Evolutionary conservation across 2,797 vertebrate species (phyloP).

Genomic region (Netta rufina): DNA sequence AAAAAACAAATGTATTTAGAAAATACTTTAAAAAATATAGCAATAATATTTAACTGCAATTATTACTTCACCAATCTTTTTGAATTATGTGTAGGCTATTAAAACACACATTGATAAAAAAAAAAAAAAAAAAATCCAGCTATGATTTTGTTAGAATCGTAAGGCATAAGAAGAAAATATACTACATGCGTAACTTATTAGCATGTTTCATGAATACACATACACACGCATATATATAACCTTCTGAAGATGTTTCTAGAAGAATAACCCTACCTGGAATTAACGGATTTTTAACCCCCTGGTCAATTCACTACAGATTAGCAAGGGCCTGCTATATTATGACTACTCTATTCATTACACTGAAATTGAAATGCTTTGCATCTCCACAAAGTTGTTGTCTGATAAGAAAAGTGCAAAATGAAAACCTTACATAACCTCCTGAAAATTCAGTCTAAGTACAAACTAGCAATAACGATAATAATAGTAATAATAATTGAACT

Average conservation of each 20-base stretch:
- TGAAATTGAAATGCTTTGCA: neutral
- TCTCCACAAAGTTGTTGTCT: neutral
- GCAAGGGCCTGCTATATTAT: neutral
- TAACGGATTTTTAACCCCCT: neutral
- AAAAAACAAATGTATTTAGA: neutral
- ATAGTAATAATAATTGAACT: neutral
- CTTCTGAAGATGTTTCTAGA: neutral
- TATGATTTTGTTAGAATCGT: neutral
- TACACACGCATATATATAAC: neutral
- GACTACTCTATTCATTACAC: neutral
- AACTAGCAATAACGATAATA: neutral
- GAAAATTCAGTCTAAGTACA: neutral
- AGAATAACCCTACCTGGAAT: neutral
- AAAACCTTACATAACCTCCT: neutral
- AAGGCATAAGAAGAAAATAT: neutral
- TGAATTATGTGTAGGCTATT: neutral
- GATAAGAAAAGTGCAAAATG: rapidly evolving
- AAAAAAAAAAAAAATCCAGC: neutral
- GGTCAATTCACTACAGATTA: neutral
- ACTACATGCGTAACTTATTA: rapidly evolving
- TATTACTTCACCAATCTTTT: neutral
- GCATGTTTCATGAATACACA: neutral
- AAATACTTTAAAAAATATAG: neutral
- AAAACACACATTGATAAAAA: neutral
- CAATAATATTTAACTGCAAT: neutral